Conservation (phyloP, 2,888 invertebrate genomes). For the Diarsia dahlii region DNA sequence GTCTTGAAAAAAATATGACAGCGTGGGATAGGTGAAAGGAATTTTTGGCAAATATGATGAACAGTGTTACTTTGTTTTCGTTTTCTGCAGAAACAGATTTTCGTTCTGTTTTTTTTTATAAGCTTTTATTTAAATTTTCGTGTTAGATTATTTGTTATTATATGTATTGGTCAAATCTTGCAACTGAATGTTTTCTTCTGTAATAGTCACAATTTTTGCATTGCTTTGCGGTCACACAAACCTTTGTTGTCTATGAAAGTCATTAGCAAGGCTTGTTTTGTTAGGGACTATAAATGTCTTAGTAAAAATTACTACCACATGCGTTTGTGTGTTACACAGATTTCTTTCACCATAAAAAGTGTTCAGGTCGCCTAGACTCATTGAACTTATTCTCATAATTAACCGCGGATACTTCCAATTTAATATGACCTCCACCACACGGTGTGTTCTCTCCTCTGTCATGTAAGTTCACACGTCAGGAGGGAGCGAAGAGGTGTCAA, state of each 20-base stretch:
- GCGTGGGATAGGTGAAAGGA: constrained; percentile 81
- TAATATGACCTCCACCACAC: constrained; percentile 60
- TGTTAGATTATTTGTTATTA: too few species aligned
- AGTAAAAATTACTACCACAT: constrained; percentile 34
- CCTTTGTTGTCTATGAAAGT: background rate
- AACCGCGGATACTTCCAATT: constrained; percentile 62
- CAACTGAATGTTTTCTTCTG: background rate
- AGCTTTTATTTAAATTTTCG: too few species aligned
- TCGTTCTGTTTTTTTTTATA: background rate
- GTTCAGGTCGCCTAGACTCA: constrained; percentile 68
- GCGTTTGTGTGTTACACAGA: constrained; percentile 58
- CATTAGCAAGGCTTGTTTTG: background rate
- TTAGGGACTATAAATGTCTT: constrained; percentile 12
- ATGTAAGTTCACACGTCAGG: constrained; percentile 38
- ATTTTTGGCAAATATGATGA: constrained; percentile 35
- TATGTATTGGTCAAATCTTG: too few species aligned
- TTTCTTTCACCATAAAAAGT: constrained; percentile 76
- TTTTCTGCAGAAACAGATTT: constrained; percentile 12
- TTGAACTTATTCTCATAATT: constrained; percentile 79
- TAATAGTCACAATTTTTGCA: background rate
- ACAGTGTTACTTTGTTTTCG: constrained; percentile 20
- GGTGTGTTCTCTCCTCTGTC: constrained; percentile 41
- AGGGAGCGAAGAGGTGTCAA: constrained; percentile 60
- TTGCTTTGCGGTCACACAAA: background rate
- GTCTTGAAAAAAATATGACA: constrained; percentile 81